These are phyloP conservation scores for Poeciliopsis gracilis DNA, from an alignment of 2,797 vertebrate species.

Conservation along the genomic window DNA sequence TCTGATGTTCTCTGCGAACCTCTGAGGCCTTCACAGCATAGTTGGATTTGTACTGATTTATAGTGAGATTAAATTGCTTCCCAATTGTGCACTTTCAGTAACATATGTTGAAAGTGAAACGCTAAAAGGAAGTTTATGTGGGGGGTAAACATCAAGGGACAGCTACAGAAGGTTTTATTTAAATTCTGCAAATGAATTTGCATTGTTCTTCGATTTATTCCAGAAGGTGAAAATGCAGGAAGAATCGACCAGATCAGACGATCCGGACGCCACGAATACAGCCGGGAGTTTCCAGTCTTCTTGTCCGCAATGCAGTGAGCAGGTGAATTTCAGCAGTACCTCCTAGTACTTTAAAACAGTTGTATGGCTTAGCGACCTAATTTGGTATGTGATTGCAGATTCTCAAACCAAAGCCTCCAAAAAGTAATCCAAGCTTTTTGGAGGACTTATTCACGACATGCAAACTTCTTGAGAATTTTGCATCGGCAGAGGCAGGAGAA, in stretches of 20 bases:
- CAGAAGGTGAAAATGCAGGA: conserved; percentile 73
- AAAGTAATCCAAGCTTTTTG: conserved; percentile 26
- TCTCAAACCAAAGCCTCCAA: conserved; percentile 62
- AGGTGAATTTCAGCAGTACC: conserved; percentile 67
- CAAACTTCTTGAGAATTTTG: too few relatives aligned
- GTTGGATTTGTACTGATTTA: not conserved
- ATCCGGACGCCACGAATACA: conserved; percentile 61
- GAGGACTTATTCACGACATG: too few relatives aligned
- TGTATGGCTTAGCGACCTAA: conserved; percentile 11
- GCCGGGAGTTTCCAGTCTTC: conserved; percentile 35
- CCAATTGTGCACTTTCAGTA: not conserved
- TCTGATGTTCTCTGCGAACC: not conserved
- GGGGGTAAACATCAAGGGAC: not conserved
- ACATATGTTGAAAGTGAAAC: not conserved
- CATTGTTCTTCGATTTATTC: conserved; percentile 12
- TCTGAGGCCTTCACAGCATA: not conserved
- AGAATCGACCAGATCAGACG: conserved; percentile 31
- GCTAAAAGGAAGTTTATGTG: not conserved
- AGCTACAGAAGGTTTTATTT: too few relatives aligned
- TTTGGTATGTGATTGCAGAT: conserved; percentile 65
- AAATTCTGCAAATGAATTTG: not conserved
- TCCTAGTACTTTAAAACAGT: not conserved
- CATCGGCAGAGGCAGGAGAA: conserved; percentile 38
- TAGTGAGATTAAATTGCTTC: not conserved
- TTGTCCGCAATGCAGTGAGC: conserved; percentile 55